Percentiles rank a stretch among this genome's conserved stretches.
These are phyloP conservation scores for Mylabris sibirica DNA, from an alignment of 2,888 invertebrate genomes.

Conservation along the genomic window DNA sequence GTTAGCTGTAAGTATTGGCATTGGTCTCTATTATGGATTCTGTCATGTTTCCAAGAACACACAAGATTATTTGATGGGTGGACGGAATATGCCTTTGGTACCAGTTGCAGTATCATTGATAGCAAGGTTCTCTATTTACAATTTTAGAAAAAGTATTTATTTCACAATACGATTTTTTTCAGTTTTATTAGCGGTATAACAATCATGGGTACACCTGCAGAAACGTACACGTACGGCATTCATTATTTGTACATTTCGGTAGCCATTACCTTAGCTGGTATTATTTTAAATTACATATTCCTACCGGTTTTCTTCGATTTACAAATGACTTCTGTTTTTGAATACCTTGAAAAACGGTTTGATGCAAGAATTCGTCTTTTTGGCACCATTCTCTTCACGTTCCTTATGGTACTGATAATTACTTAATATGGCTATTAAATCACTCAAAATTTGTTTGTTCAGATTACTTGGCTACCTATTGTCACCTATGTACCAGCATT, in stretches of 20 bases:
- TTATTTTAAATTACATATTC: constrained; percentile 73
- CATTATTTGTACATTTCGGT: constrained; percentile 74
- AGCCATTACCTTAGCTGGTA: constrained; percentile 71
- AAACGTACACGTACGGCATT: constrained; percentile 82
- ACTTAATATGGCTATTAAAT: background rate
- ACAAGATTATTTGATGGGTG: constrained; percentile 81
- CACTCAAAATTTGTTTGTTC: constrained; percentile 8
- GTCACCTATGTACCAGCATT: background rate
- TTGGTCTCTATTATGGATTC: constrained; percentile 86
- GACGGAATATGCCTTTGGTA: constrained; percentile 80
- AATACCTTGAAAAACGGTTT: constrained; percentile 78
- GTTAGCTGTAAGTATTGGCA: constrained; percentile 77
- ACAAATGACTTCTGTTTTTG: constrained; percentile 80
- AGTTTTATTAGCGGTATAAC: constrained; percentile 84
- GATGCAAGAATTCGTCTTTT: constrained; percentile 74
- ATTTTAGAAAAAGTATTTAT: too few species aligned
- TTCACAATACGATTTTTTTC: constrained; percentile 43
- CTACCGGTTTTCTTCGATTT: constrained; percentile 79
- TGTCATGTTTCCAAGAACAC: constrained; percentile 70
- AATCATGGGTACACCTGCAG: constrained; percentile 79
- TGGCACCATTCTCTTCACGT: constrained; percentile 73
- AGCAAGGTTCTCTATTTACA: constrained; percentile 69
- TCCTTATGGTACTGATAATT: constrained; percentile 70
- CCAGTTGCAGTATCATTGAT: constrained; percentile 86
- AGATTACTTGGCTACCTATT: constrained; percentile 79